A percentile compares a stretch with the other conserved stretches of the same genome.
Evolutionary conservation across 2,113 vertebrate genomes (phyloP).

Genomic region (Orthonyx spaldingii): DNA sequence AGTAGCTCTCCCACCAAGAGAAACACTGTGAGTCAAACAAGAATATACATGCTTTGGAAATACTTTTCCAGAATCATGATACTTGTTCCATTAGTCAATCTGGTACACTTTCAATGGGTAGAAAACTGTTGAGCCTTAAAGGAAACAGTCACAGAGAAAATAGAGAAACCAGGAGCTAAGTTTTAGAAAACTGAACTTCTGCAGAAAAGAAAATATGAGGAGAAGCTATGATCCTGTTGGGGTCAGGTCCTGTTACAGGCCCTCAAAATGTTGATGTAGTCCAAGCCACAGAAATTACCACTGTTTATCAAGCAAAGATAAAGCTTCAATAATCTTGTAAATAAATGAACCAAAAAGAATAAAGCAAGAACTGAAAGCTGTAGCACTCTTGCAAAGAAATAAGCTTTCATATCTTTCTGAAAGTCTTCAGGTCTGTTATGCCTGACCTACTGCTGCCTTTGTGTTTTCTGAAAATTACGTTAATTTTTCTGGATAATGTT

Average conservation of each 20-base stretch:
- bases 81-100: slow-evolving; percentile 35
- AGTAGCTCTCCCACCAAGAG: background rate
- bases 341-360: background rate
- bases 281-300: background rate
- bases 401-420: background rate
- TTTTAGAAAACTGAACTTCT: background rate
- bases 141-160: background rate
- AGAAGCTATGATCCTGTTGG: background rate
- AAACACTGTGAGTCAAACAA: background rate
- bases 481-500: background rate
- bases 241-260: background rate
- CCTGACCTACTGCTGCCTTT: background rate
- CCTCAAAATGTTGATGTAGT: background rate
- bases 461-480: background rate
- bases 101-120: background rate
- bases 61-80: background rate
- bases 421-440: background rate
- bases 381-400: background rate
- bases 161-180: background rate
- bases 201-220: background rate
- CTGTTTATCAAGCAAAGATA: background rate
- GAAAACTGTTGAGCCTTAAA: background rate
- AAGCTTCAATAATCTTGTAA: background rate
- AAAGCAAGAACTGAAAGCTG: background rate
- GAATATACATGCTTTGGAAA: slow-evolving; percentile 42